phyloP scores from a whole-genome alignment of 1,140 invertebrate species.

The Chironomus striatipennis region DNA sequence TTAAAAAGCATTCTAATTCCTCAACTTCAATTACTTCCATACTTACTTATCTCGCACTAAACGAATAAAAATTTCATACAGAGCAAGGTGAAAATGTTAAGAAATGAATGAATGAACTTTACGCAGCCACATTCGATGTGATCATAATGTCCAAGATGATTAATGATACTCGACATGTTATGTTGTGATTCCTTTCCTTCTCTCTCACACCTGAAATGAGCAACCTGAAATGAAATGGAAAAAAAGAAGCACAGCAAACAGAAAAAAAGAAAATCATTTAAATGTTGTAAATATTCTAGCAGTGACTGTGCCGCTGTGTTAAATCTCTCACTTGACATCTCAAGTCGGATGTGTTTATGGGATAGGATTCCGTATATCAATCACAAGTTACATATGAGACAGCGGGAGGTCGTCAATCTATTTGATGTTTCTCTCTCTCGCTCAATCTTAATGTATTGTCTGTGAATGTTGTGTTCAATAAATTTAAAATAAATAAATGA shows the following conservation, averaged over 20 bases:
- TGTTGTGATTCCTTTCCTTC: not conserved
- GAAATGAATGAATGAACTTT: not conserved
- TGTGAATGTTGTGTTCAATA: not conserved
- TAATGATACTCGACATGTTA: not conserved
- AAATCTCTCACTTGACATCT: conserved; percentile 23
- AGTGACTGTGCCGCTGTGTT: conserved; percentile 7
- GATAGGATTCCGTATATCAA: conserved; percentile 7
- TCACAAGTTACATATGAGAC: not conserved
- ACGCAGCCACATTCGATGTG: not conserved
- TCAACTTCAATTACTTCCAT: no score
- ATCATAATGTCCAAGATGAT: conserved; percentile 1
- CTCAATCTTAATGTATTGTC: not conserved
- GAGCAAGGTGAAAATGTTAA: not conserved
- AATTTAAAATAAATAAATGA: conserved; percentile 17
- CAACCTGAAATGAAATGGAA: not conserved
- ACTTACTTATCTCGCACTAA: no score
- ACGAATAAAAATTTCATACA: no score
- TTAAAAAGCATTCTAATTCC: no score
- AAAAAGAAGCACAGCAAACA: not conserved
- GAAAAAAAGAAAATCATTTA: not conserved
- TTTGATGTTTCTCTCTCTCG: conserved; percentile 21
- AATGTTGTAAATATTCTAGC: conserved; percentile 8
- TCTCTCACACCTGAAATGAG: not conserved
- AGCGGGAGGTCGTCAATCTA: conserved; percentile 20
- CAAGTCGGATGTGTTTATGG: conserved; percentile 18